Conservation (phyloP, 2,888 invertebrate species). For the Morpho deidamia region DNA sequence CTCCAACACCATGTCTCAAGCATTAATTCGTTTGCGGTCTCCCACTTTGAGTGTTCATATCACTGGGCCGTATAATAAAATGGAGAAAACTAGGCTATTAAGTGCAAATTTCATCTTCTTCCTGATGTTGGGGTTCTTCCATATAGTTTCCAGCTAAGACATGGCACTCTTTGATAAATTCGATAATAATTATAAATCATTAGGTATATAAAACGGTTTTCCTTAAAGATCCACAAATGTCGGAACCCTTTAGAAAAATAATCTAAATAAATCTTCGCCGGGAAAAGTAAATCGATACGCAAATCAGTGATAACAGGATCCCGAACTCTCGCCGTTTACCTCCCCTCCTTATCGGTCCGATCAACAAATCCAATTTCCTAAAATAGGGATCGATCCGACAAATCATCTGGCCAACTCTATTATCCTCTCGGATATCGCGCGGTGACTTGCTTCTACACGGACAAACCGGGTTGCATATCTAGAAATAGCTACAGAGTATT, state of each 20-base stretch:
- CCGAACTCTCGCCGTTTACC: constrained; percentile 27
- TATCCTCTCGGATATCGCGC: constrained; percentile 35
- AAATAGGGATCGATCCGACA: constrained; percentile 79
- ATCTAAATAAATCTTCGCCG: constrained; percentile 49
- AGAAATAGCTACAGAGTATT: too few relatives aligned
- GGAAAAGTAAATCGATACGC: constrained; percentile 61
- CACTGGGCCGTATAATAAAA: too few relatives aligned
- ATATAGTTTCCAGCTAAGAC: too few relatives aligned
- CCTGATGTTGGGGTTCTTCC: too few relatives aligned
- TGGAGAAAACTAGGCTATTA: too few relatives aligned
- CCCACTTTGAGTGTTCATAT: too few relatives aligned
- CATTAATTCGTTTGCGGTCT: too few relatives aligned
- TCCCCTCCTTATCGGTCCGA: constrained; percentile 57
- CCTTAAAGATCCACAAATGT: background rate
- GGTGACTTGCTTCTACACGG: constrained; percentile 14
- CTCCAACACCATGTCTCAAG: too few relatives aligned
- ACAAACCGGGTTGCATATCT: constrained; percentile 1
- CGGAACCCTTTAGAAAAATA: constrained; percentile 32
- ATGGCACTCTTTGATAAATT: too few relatives aligned
- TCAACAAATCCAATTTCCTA: constrained; percentile 80
- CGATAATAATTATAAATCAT: too few relatives aligned
- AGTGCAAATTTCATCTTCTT: too few relatives aligned
- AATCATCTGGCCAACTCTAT: constrained; percentile 75
- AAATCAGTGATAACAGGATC: constrained; percentile 69
- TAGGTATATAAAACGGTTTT: background rate